Conservation (phyloP, 2,888 invertebrate species). For the Barypeithes pellucidus region DNA sequence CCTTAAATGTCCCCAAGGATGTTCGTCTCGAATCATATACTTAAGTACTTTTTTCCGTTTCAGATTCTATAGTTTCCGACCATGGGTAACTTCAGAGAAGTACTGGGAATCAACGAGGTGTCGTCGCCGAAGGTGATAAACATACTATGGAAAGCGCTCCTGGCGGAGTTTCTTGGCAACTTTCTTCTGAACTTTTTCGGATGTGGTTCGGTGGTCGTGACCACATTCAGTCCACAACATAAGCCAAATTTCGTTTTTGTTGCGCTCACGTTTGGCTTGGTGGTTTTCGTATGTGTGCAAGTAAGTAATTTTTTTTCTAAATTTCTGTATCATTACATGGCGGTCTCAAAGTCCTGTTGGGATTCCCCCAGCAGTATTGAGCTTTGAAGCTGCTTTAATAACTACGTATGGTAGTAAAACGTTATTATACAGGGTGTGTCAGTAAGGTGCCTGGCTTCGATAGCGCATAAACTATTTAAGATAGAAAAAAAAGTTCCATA, state of each 20-base stretch:
- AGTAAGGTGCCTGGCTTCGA: too few relatives aligned
- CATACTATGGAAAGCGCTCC: conserved; percentile 84
- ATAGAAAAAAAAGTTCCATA: too few relatives aligned
- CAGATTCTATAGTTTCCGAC: conserved; percentile 1
- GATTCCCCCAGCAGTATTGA: too few relatives aligned
- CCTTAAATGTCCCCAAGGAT: too few relatives aligned
- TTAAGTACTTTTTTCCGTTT: conserved; percentile 7
- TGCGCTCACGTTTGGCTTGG: conserved; percentile 88
- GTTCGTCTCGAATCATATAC: too few relatives aligned
- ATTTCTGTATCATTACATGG: too few relatives aligned
- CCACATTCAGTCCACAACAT: conserved; percentile 66
- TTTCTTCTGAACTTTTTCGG: conserved; percentile 91
- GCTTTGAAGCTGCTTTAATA: too few relatives aligned
- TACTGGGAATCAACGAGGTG: conserved; percentile 82
- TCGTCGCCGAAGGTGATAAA: conserved; percentile 77
- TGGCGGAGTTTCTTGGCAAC: conserved; percentile 92
- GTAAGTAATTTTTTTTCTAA: conserved; percentile 56
- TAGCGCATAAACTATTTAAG: too few relatives aligned
- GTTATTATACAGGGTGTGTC: too few relatives aligned
- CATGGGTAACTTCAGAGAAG: conserved; percentile 74
- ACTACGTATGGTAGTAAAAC: too few relatives aligned
- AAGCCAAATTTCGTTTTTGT: conserved; percentile 77
- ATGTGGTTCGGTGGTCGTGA: conserved; percentile 83
- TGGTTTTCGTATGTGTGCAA: conserved; percentile 88
- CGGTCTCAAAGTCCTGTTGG: too few relatives aligned